Percentiles rank a stretch among this genome's conserved stretches.
phyloP scores from a whole-genome alignment of 1,140 invertebrate genomes.

The Drosophila lacteicornis region DNA sequence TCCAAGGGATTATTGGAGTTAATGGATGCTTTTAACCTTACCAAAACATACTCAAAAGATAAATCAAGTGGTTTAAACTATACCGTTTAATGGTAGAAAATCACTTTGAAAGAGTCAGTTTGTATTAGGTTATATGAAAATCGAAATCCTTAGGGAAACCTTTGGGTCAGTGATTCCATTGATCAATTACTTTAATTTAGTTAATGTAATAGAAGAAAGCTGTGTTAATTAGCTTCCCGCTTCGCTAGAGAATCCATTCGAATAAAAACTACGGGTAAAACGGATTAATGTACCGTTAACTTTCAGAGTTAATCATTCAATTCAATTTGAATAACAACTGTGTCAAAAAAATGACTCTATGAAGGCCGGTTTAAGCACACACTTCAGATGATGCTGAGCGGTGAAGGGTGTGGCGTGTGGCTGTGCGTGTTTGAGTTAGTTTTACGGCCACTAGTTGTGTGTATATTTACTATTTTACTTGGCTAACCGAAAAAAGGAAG shows the following conservation, averaged over 20 bases:
- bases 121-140: no score
- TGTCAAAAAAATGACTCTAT: conserved; percentile 22
- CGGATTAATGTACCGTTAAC: not conserved
- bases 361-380: conserved; percentile 5
- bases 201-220: no score
- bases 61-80: not conserved
- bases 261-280: not conserved
- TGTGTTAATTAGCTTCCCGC: not conserved
- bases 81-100: not conserved
- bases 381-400: conserved; percentile 7
- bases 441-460: conserved; percentile 37
- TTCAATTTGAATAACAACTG: not conserved
- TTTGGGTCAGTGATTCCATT: no score
- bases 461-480: conserved; percentile 48
- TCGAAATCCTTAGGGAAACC: no score
- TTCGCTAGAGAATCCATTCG: not conserved
- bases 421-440: conserved; percentile 34
- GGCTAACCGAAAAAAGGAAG: conserved; percentile 30
- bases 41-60: not conserved
- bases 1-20: not conserved
- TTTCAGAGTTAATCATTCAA: conserved; percentile 1
- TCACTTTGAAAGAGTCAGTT: not conserved
- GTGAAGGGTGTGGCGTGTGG: not conserved
- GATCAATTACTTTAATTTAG: no score
- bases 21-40: not conserved